phyloP scores from a whole-genome alignment of 2,797 vertebrate genomes.

The Cephalopachus bancanus region DNA sequence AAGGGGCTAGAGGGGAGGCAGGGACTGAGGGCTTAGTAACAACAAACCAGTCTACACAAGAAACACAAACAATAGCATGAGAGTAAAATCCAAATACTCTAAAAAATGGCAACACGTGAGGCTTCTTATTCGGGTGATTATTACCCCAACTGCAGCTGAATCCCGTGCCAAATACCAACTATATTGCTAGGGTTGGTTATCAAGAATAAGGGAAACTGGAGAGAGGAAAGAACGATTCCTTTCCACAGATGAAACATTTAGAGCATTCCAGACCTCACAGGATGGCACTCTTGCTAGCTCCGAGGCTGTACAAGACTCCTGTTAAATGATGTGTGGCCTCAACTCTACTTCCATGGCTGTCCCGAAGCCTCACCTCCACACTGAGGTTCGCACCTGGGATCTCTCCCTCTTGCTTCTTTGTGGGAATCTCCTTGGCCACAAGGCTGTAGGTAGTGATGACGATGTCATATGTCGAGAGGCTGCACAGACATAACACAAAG shows the following conservation, averaged over 20 bases:
- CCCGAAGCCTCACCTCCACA: conserved; percentile 86
- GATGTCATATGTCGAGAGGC: conserved; percentile 94
- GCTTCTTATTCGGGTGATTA: neutral
- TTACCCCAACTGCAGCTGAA: neutral
- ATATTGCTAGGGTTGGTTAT: neutral
- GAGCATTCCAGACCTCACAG: neutral
- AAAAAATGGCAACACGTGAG: neutral
- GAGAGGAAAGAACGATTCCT: neutral
- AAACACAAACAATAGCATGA: neutral
- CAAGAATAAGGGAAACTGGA: neutral
- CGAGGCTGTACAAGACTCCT: neutral
- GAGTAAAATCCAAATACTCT: neutral
- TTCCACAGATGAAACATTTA: neutral
- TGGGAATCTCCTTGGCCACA: conserved; percentile 94
- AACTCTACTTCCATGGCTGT: neutral
- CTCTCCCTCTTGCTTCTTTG: conserved; percentile 91
- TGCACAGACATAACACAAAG: conserved; percentile 79
- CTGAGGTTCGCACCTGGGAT: conserved; percentile 86
- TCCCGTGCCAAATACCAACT: neutral
- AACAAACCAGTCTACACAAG: neutral
- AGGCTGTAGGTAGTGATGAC: conserved; percentile 97
- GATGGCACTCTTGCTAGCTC: neutral
- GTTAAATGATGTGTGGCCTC: neutral
- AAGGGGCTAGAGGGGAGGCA: neutral
- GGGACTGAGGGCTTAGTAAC: neutral